Conservation (phyloP, 2,888 invertebrate genomes). For the Piscicola geometra region DNA sequence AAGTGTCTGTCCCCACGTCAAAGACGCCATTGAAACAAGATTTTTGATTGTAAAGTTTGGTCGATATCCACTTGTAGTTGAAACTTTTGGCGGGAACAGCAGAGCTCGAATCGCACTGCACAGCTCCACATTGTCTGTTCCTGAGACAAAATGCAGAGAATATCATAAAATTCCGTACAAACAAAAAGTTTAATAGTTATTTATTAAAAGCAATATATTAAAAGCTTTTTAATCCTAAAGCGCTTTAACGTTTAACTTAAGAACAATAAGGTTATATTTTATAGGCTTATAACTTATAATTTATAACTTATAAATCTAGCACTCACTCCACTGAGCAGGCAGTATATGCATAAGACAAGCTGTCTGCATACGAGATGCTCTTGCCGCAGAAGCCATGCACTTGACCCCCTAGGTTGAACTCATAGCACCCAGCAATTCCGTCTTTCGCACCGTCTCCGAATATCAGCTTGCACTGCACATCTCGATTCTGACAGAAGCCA, state of each 20-base stretch:
- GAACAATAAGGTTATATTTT: too few relatives aligned
- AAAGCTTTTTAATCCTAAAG: too few relatives aligned
- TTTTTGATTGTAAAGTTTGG: background rate
- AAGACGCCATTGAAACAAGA: background rate
- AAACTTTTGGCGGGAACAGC: background rate
- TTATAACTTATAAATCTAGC: too few relatives aligned
- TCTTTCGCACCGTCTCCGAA: background rate
- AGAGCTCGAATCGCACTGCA: background rate
- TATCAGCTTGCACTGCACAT: slow-evolving; percentile 10
- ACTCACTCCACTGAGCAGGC: background rate
- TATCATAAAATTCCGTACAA: too few relatives aligned
- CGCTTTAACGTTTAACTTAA: too few relatives aligned
- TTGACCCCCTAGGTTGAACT: background rate
- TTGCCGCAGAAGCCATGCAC: background rate
- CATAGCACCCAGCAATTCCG: background rate
- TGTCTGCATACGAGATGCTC: background rate
- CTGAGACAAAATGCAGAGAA: background rate
- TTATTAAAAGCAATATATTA: too few relatives aligned
- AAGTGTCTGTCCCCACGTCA: slow-evolving; percentile 19
- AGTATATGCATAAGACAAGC: background rate
- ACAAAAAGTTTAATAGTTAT: too few relatives aligned
- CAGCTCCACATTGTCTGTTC: background rate
- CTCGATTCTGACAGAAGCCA: slow-evolving; percentile 13
- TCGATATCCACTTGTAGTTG: background rate
- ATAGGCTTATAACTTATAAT: too few relatives aligned